Evolutionary conservation across 2,888 invertebrate species (phyloP), one percentile per base, ranked within the genome.

Genomic region (Andricus curvator): DNA sequence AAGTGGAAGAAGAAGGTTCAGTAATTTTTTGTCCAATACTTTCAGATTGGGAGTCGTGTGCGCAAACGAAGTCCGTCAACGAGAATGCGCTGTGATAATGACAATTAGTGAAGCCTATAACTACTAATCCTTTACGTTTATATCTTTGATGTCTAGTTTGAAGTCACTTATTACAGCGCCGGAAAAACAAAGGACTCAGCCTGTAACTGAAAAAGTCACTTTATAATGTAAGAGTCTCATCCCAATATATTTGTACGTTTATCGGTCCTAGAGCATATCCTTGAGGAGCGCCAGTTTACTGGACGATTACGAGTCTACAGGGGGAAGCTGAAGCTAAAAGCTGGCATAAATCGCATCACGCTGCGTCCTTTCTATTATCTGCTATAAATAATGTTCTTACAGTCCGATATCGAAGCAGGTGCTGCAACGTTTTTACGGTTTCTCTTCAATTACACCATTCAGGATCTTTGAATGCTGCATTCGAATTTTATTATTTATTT

Each of bases 401-500:
- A 68, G 17, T 48, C 8, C 9, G 15, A 68, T 68, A 48, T 68
- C 68, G 29, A 68, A 48, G 68, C 68, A 68, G 68, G 68, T 68
- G 68, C 68, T 15, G 68, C 29, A 29, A 68, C 29, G 22, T 48
- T 68, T 68, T 68, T 68, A 64, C 64, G 29, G 6, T 64, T 64
- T 64, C 29, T 64, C 64, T 64, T 64, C 64, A 64, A 29, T 29
- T 64, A 29, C 64, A 29, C 15, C 29, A 64, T 60, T 22, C 22
- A 60, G 22, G 60, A 60, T 60, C 22, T 20, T n/a, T 67, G 22
- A 44, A 67, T 41, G 44, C 41, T 44, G 41, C 22, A 44, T 67
- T 67, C 67, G 15, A 67, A 41, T 67, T 44, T 44, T 67, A 67
- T 67, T 67, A 67, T 67, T 67, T 67, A 67, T 67, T 67, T 67